Percentiles rank a stretch among this genome's conserved stretches.
These are phyloP conservation scores for Pachycephus smyrnensis DNA, from an alignment of 2,888 invertebrate genomes.

Conservation along the genomic window DNA sequence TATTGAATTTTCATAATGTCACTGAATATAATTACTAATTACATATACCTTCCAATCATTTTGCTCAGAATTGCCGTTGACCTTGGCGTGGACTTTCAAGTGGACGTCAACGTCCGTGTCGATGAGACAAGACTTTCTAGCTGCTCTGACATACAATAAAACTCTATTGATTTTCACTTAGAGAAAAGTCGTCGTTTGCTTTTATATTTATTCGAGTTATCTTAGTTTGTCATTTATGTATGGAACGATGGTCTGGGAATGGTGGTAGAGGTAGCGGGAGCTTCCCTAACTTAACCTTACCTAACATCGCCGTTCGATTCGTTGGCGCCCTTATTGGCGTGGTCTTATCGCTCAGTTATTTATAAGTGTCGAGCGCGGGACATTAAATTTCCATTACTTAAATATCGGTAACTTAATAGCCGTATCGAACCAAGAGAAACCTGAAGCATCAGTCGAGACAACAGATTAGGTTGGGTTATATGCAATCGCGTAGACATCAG, in stretches of 20 bases:
- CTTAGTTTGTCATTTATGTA: slow-evolving; percentile 2
- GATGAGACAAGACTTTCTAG: background rate
- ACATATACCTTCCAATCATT: too few species aligned
- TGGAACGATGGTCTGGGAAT: slow-evolving; percentile 3
- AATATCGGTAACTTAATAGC: slow-evolving; percentile 21
- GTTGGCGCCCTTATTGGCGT: slow-evolving; percentile 24
- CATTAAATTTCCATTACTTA: slow-evolving; percentile 37
- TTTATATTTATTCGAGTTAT: slow-evolving; percentile 49
- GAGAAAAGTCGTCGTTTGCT: slow-evolving; percentile 47
- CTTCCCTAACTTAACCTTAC: slow-evolving; percentile 35
- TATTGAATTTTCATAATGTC: too few species aligned
- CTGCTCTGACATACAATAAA: slow-evolving; percentile 42
- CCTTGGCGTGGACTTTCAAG: background rate
- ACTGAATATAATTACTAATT: too few species aligned
- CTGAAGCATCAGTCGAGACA: too few species aligned
- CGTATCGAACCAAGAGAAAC: background rate
- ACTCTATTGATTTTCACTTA: slow-evolving; percentile 54
- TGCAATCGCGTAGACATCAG: too few species aligned
- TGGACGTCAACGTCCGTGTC: background rate
- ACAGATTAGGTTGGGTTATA: too few species aligned
- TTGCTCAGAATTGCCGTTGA: background rate
- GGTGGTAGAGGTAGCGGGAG: background rate
- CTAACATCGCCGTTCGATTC: background rate
- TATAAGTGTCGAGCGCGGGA: slow-evolving; percentile 24
- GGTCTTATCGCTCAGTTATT: slow-evolving; percentile 31